A percentile compares a stretch with the other conserved stretches of the same genome.
Conservation (phyloP, 2,888 invertebrate genomes). For the Urechis unicinctus region DNA sequence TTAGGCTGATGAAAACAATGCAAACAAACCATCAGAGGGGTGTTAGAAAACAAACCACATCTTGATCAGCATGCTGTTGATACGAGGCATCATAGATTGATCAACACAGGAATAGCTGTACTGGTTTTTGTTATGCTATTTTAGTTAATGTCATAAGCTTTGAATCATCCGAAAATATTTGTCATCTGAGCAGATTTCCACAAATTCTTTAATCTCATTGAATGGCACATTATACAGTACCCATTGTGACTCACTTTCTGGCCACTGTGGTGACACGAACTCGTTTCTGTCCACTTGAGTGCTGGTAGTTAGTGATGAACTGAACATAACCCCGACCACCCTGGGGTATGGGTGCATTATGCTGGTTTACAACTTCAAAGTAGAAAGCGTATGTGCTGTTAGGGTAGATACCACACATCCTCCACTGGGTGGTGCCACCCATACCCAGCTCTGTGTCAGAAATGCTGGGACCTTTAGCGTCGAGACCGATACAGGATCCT, state of each 20-base stretch:
- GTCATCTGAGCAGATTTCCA: too few relatives aligned
- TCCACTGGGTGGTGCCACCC: slow-evolving; percentile 97
- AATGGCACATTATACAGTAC: too few relatives aligned
- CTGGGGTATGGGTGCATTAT: slow-evolving; percentile 88
- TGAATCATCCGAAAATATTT: too few relatives aligned
- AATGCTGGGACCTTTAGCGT: slow-evolving; percentile 84
- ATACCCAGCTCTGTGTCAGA: slow-evolving; percentile 96
- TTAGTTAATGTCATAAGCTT: too few relatives aligned
- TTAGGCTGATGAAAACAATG: too few relatives aligned
- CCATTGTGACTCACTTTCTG: slow-evolving; percentile 65
- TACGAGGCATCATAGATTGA: too few relatives aligned
- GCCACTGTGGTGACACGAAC: slow-evolving; percentile 95
- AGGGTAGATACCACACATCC: slow-evolving; percentile 88
- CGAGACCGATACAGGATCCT: slow-evolving; percentile 90
- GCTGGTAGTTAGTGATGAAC: slow-evolving; percentile 97
- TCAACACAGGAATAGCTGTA: too few relatives aligned
- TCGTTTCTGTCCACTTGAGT: slow-evolving; percentile 88
- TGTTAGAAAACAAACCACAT: not conserved
- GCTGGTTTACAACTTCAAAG: slow-evolving; percentile 81
- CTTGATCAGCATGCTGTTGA: too few relatives aligned
- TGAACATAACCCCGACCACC: slow-evolving; percentile 96
- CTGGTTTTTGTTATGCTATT: too few relatives aligned
- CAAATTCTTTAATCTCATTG: too few relatives aligned
- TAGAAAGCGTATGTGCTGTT: slow-evolving; percentile 88
- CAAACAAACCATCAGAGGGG: not conserved